Percentiles rank a stretch among this genome's conserved stretches.
Evolutionary conservation across 1,140 invertebrate species (phyloP).

Genomic region (Hesperophylax magnus): DNA sequence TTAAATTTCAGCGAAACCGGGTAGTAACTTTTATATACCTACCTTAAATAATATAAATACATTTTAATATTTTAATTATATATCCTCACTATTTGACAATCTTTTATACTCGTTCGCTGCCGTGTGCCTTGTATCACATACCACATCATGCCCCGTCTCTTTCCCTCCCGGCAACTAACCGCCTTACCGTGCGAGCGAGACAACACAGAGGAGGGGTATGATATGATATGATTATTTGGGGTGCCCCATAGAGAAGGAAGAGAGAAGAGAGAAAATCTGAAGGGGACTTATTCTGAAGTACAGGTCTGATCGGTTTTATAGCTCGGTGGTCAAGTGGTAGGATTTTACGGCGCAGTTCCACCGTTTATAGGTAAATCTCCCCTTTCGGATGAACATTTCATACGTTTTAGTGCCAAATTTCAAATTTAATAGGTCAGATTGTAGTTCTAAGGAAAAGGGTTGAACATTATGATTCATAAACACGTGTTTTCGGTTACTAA

Average conservation of each 20-base stretch:
- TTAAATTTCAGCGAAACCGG: no score
- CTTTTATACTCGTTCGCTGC: neutral
- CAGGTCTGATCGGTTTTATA: slow-evolving; percentile 1
- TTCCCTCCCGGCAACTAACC: neutral
- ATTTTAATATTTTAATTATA: no score
- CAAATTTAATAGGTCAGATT: no score
- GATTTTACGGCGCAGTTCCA: slow-evolving; percentile 6
- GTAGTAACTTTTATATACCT: no score
- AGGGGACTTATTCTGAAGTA: neutral
- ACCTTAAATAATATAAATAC: no score
- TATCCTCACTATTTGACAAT: neutral
- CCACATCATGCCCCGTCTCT: neutral
- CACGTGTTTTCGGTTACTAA: no score
- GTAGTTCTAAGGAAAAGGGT: no score
- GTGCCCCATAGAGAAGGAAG: neutral
- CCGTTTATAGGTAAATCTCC: neutral
- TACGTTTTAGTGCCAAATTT: no score
- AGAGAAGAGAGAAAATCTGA: neutral
- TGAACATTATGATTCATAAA: no score
- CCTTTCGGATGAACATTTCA: neutral
- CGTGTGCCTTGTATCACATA: slow-evolving; percentile 37
- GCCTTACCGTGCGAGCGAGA: slow-evolving; percentile 5
- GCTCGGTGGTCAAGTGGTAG: slow-evolving; percentile 16
- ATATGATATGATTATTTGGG: slow-evolving; percentile 26
- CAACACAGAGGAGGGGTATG: slow-evolving; percentile 20